A percentile compares a stretch with the other conserved stretches of the same genome.
These are phyloP conservation scores for Coleophora flavipennella DNA, from an alignment of 2,888 invertebrate species.

Conservation along the genomic window DNA sequence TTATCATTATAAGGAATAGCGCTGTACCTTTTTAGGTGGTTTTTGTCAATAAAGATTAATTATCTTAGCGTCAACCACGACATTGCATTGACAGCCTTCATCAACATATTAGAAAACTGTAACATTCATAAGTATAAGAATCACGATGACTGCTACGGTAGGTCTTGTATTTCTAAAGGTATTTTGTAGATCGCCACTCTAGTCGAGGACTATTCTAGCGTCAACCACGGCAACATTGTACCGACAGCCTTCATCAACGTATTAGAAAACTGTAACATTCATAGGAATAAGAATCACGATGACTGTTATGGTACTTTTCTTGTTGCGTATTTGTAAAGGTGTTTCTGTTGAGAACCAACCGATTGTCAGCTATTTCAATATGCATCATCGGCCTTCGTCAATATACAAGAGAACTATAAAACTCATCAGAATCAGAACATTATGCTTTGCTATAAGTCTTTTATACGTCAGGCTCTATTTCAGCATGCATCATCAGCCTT, in stretches of 20 bases:
- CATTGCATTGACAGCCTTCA: conserved; percentile 84
- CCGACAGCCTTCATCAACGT: conserved; percentile 84
- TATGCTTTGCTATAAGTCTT: conserved; percentile 75
- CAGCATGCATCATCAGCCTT: conserved; percentile 82
- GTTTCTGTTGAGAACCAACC: conserved; percentile 90
- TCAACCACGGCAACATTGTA: conserved; percentile 86
- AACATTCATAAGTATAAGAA: conserved; percentile 78
- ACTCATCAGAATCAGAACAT: conserved; percentile 79
- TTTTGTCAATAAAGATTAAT: conserved; percentile 89
- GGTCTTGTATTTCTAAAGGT: conserved; percentile 23
- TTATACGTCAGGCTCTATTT: conserved; percentile 64
- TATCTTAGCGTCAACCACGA: conserved; percentile 87
- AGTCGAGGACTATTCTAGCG: conserved; percentile 89
- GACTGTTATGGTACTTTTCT: conserved; percentile 77
- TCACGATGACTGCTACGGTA: conserved; percentile 76
- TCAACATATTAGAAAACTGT: conserved; percentile 77
- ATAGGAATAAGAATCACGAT: conserved; percentile 76
- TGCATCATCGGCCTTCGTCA: conserved; percentile 82
- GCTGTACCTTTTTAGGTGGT: conserved; percentile 97
- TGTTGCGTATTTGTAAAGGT: no score
- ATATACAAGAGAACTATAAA: conserved; percentile 76
- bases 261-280: conserved; percentile 76
- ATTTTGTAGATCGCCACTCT: conserved; percentile 85
- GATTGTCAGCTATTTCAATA: conserved; percentile 85
- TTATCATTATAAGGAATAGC: no score